Conservation (phyloP, 2,888 invertebrate species). For the Metellina segmentata region DNA sequence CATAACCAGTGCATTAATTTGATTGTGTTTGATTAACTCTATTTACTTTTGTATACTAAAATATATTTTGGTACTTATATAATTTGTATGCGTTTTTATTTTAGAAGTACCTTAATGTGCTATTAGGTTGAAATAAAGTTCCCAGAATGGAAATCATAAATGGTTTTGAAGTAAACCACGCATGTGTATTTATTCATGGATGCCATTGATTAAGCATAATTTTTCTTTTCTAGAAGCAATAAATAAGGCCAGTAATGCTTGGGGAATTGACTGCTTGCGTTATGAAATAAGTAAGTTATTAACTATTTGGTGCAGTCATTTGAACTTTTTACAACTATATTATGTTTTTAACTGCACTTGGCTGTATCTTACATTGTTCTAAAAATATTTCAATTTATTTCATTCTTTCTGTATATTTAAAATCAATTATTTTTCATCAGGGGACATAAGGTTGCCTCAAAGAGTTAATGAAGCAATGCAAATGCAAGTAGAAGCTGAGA, state of each 20-base stretch:
- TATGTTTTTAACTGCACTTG: neutral
- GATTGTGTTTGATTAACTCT: too few relatives aligned
- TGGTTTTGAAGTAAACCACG: too few relatives aligned
- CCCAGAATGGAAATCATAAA: too few relatives aligned
- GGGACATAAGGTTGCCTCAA: slow-evolving; percentile 92
- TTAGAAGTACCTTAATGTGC: too few relatives aligned
- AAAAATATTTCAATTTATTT: neutral
- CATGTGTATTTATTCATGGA: too few relatives aligned
- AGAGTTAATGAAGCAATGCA: slow-evolving; percentile 99
- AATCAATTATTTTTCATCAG: slow-evolving; percentile 82
- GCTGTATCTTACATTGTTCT: neutral
- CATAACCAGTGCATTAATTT: too few relatives aligned
- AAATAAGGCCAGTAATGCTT: slow-evolving; percentile 98
- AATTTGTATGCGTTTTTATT: too few relatives aligned
- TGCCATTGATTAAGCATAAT: slow-evolving; percentile 81
- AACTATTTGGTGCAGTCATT: neutral
- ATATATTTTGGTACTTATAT: too few relatives aligned
- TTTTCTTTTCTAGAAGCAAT: slow-evolving; percentile 86
- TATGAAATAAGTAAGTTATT: slow-evolving; percentile 92
- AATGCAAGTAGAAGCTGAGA: slow-evolving; percentile 99
- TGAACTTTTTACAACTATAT: neutral
- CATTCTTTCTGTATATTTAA: neutral
- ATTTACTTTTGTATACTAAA: too few relatives aligned
- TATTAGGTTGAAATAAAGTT: too few relatives aligned
- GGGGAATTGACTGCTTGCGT: slow-evolving; percentile 98